Evolutionary conservation across 2,797 vertebrate genomes (phyloP).

Genomic region (Helostoma temminkii): DNA sequence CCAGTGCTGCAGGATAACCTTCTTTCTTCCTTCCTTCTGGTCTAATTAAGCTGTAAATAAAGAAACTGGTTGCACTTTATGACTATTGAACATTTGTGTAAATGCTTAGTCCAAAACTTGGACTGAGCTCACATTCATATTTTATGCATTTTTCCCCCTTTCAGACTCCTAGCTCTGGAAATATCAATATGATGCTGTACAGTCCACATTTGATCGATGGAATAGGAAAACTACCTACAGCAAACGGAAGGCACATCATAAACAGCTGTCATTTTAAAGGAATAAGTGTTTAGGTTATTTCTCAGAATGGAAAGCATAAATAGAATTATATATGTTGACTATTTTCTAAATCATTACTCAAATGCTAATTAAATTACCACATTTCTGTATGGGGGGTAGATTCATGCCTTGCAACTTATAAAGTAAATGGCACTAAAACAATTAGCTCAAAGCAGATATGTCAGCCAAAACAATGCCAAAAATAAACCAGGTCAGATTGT

Average conservation of each 20-base stretch:
- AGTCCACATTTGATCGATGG: conserved; percentile 50
- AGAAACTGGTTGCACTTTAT: not conserved
- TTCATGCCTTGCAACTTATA: too few species aligned
- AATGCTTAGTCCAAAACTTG: conserved; percentile 37
- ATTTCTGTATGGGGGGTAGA: too few species aligned
- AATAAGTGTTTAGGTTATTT: conserved; percentile 22
- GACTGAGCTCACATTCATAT: conserved; percentile 55
- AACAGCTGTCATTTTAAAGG: conserved; percentile 42
- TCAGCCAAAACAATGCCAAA: too few species aligned
- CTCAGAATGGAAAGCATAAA: conserved; percentile 6
- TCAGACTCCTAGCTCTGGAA: conserved; percentile 69
- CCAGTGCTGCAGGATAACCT: not conserved
- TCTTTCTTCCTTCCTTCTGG: not conserved
- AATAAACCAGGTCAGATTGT: too few species aligned
- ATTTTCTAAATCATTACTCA: not conserved
- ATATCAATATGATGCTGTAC: conserved; percentile 65
- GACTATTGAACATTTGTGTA: conserved; percentile 4
- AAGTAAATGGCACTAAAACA: too few species aligned
- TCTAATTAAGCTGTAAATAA: conserved; percentile 2
- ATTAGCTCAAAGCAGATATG: too few species aligned
- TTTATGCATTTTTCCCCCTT: conserved; percentile 66
- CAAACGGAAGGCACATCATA: conserved; percentile 43
- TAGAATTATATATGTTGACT: not conserved
- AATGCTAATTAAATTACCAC: too few species aligned
- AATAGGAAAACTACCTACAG: conserved; percentile 68